Conservation (phyloP, 2,797 vertebrate genomes). For the Oryzias dopingdopingensis region DNA sequence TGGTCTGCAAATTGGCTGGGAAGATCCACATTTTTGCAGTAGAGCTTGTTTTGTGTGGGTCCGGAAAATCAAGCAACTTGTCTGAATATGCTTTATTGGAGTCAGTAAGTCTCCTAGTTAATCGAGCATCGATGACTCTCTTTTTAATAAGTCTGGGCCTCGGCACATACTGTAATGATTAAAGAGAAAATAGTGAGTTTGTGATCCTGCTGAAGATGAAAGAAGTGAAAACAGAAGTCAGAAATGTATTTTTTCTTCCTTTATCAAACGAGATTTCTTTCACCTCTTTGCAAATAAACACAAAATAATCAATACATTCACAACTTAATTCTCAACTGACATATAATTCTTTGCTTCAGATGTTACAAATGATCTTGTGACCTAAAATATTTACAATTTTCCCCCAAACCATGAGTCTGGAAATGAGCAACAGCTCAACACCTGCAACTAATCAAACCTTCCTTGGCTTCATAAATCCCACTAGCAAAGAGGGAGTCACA, state of each 20-base stretch:
- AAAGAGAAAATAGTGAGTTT: conserved; percentile 21
- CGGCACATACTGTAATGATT: conserved; percentile 13
- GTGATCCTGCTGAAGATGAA: neutral
- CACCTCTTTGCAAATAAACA: conserved; percentile 12
- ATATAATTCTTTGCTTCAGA: conserved; percentile 8
- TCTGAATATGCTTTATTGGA: conserved; percentile 35
- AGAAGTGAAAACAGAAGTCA: conserved; percentile 12
- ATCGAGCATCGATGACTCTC: conserved; percentile 31
- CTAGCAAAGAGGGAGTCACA: conserved; percentile 49
- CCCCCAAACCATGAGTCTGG: conserved; percentile 43
- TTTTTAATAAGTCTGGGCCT: conserved; percentile 19
- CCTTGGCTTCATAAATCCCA: conserved; percentile 54
- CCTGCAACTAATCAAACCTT: conserved; percentile 66
- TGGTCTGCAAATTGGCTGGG: conserved; percentile 35
- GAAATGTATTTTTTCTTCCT: conserved; percentile 1
- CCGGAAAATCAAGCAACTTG: conserved; percentile 36
- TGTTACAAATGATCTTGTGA: conserved; percentile 18
- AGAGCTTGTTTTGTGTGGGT: conserved; percentile 34
- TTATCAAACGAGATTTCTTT: conserved; percentile 8
- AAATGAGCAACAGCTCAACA: conserved; percentile 47
- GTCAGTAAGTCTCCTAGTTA: conserved; percentile 32
- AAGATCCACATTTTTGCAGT: conserved; percentile 40
- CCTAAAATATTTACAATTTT: conserved; percentile 32
- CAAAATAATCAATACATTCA: neutral
- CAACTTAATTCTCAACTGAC: conserved; percentile 7